A percentile compares a stretch with the other conserved stretches of the same genome.
Evolutionary conservation across 2,888 invertebrate species (phyloP).

Genomic region (Heteromyza rotundicornis): DNA sequence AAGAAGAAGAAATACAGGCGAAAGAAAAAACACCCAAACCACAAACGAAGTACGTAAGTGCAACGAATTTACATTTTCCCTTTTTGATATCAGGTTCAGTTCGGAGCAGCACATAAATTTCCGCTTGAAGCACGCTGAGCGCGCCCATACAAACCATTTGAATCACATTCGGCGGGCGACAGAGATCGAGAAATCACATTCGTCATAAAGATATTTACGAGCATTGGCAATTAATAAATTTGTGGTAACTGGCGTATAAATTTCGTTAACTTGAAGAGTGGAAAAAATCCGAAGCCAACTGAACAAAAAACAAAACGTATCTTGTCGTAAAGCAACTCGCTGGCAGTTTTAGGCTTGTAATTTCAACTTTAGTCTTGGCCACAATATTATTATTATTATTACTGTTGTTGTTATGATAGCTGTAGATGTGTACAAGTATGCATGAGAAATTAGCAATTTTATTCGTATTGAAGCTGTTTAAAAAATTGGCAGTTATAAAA

Average conservation of each 20-base stretch:
- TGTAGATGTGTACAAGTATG: too few relatives aligned
- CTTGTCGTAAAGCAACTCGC: constrained; percentile 2
- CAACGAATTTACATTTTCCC: constrained; percentile 7
- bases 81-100: too few relatives aligned
- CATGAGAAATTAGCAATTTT: too few relatives aligned
- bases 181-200: constrained; percentile 36
- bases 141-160: background rate
- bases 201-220: constrained; percentile 58
- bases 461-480: background rate
- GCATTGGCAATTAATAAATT: constrained; percentile 56
- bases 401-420: background rate
- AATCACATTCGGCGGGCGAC: background rate
- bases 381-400: too few relatives aligned
- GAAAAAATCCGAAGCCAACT: too few relatives aligned
- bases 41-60: too few relatives aligned
- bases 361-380: too few relatives aligned
- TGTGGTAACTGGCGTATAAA: constrained; percentile 46
- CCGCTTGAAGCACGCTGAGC: constrained; percentile 35
- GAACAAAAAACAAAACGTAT: too few relatives aligned
- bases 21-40: too few relatives aligned
- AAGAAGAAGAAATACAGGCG: constrained; percentile 21
- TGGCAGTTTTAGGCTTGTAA: too few relatives aligned
- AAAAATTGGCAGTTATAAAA: constrained; percentile 10
- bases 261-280: constrained; percentile 30
- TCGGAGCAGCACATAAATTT: constrained; percentile 32